Evolutionary conservation across 2,113 vertebrate genomes (phyloP).

Genomic region (Lepus americanus): DNA sequence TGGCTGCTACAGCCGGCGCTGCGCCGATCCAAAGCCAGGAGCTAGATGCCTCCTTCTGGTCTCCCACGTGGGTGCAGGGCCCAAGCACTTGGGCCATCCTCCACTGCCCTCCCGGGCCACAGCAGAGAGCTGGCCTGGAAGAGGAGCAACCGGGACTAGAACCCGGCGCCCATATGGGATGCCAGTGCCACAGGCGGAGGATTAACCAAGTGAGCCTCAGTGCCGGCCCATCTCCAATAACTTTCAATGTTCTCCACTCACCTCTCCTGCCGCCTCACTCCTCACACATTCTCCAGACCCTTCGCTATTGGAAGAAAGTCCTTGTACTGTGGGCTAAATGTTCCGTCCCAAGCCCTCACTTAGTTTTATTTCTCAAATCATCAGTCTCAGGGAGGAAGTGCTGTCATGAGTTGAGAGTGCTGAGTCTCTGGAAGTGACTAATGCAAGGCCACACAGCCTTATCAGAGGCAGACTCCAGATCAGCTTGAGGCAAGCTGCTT

Average conservation of each 20-base stretch:
- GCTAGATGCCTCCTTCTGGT: no score
- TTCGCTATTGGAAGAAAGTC: background rate
- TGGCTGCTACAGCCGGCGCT: no score
- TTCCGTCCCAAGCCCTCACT: background rate
- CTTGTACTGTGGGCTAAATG: background rate
- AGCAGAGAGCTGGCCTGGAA: no score
- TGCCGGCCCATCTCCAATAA: background rate
- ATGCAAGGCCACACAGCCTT: background rate
- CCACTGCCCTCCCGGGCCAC: no score
- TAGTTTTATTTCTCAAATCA: background rate
- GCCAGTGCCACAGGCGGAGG: no score
- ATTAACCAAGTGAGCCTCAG: no score
- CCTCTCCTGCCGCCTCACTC: background rate
- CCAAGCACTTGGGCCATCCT: no score
- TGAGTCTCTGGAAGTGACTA: background rate
- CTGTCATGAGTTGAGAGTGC: background rate
- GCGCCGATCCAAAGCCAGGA: no score
- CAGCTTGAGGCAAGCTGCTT: fast-evolving
- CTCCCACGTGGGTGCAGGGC: no score
- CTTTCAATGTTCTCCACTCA: background rate
- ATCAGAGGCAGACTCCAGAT: no score
- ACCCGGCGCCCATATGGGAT: no score
- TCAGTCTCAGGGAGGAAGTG: background rate
- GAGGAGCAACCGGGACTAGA: no score
- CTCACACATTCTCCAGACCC: background rate